A percentile compares a stretch with the other conserved stretches of the same genome.
Conservation (phyloP, 2,797 vertebrate species). For the Acanthurus lineatus region DNA sequence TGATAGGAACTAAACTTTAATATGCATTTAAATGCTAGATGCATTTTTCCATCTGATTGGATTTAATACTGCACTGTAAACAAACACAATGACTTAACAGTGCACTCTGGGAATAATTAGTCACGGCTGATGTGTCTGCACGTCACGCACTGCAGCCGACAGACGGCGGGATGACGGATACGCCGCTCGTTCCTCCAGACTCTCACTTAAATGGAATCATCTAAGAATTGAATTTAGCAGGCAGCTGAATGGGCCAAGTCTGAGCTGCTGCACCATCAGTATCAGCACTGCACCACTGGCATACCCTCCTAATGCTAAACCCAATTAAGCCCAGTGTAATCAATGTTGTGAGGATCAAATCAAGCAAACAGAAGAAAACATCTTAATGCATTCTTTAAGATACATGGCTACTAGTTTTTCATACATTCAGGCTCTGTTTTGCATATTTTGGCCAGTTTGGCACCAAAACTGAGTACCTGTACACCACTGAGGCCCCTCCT, state of each 20-base stretch:
- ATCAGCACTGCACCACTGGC: slow-evolving; percentile 34
- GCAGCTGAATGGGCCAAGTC: slow-evolving; percentile 53
- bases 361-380: background rate
- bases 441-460: slow-evolving; percentile 66
- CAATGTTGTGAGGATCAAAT: slow-evolving; percentile 22
- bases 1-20: background rate
- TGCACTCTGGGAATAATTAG: slow-evolving; percentile 78
- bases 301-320: slow-evolving; percentile 25
- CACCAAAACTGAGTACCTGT: slow-evolving; percentile 88
- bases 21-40: background rate
- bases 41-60: background rate
- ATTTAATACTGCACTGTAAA: slow-evolving; percentile 36
- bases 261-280: slow-evolving; percentile 42
- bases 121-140: slow-evolving; percentile 52
- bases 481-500: slow-evolving; percentile 94
- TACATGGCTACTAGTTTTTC: slow-evolving; percentile 53
- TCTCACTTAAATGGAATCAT: slow-evolving; percentile 42
- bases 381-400: background rate
- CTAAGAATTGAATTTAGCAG: slow-evolving; percentile 47
- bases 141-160: slow-evolving; percentile 49
- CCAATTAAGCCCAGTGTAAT: slow-evolving; percentile 33
- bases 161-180: slow-evolving; percentile 47
- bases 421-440: slow-evolving; percentile 20
- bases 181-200: slow-evolving; percentile 48
- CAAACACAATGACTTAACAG: slow-evolving; percentile 12